A percentile compares a stretch with the other conserved stretches of the same genome.
Conservation (phyloP, 2,113 vertebrate genomes). For the Anoura caudifer region DNA sequence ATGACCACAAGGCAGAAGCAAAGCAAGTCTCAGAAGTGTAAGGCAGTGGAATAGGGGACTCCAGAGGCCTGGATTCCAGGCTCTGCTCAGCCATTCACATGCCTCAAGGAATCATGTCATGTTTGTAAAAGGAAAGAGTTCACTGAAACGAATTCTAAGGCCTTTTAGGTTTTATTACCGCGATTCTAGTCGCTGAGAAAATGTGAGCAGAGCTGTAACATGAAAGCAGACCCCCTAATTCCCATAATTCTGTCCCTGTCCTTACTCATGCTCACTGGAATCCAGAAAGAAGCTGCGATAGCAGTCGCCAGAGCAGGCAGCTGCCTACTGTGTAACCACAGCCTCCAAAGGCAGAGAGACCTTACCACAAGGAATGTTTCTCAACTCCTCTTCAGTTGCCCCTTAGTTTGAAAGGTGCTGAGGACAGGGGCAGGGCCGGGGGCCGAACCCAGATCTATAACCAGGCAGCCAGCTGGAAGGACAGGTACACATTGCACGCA, state of each 20-base stretch:
- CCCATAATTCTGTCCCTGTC: not conserved
- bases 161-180: not conserved
- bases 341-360: not conserved
- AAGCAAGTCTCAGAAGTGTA: not conserved
- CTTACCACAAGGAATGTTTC: not conserved
- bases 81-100: not conserved
- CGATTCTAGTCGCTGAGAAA: not conserved
- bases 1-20: not conserved
- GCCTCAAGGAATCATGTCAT: not conserved
- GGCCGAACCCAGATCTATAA: not conserved
- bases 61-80: not conserved
- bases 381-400: not conserved
- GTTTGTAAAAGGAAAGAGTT: not conserved
- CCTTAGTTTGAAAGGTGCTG: not conserved
- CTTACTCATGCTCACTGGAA: not conserved
- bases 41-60: not conserved
- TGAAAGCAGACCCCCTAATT: not conserved
- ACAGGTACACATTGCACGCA: not conserved
- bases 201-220: not conserved
- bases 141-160: not conserved
- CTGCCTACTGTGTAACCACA: not conserved
- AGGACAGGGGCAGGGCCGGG: not conserved
- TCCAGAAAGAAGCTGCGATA: not conserved
- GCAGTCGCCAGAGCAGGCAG: fast-evolving
- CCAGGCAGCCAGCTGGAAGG: no score